Evolutionary conservation across 1,140 invertebrate species (phyloP).

Genomic region (Elymnias hypermnestra): DNA sequence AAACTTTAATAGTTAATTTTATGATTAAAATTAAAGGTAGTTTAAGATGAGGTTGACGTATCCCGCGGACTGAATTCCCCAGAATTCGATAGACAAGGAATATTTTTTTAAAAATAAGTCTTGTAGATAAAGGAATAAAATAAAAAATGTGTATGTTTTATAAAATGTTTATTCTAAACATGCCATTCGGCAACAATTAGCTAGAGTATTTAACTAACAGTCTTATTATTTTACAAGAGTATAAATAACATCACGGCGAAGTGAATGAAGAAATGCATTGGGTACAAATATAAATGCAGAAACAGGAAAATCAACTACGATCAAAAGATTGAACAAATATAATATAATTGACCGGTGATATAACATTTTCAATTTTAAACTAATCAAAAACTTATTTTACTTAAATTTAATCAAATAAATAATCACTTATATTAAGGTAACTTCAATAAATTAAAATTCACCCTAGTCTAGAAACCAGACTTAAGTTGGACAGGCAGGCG

Average conservation of each 20-base stretch:
- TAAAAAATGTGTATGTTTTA: conserved; percentile 6
- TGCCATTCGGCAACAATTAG: conserved; percentile 53
- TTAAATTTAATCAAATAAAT: conserved; percentile 66
- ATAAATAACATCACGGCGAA: conserved; percentile 41
- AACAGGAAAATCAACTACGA: conserved; percentile 28
- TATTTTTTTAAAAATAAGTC: too few species aligned
- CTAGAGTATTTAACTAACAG: conserved; percentile 72
- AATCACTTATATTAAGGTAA: conserved; percentile 68
- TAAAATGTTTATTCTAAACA: conserved; percentile 56
- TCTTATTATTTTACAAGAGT: conserved; percentile 72
- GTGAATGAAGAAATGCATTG: conserved; percentile 57
- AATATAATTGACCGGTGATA: conserved; percentile 18
- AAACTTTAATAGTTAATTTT: too few species aligned
- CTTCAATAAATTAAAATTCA: conserved; percentile 62
- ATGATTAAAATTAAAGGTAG: too few species aligned
- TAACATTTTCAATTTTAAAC: conserved; percentile 17
- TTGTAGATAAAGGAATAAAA: background rate
- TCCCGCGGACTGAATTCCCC: too few species aligned
- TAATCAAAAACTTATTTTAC: conserved; percentile 16
- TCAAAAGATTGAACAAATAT: conserved; percentile 14
- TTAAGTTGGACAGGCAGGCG: conserved; percentile 40
- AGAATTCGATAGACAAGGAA: too few species aligned
- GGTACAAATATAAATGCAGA: conserved; percentile 52
- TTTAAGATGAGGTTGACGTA: too few species aligned
- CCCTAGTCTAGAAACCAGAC: conserved; percentile 36